Percentiles rank a stretch among this genome's conserved stretches.
Evolutionary conservation across 2,888 invertebrate genomes (phyloP).

Genomic region (Eupithecia exiguata): DNA sequence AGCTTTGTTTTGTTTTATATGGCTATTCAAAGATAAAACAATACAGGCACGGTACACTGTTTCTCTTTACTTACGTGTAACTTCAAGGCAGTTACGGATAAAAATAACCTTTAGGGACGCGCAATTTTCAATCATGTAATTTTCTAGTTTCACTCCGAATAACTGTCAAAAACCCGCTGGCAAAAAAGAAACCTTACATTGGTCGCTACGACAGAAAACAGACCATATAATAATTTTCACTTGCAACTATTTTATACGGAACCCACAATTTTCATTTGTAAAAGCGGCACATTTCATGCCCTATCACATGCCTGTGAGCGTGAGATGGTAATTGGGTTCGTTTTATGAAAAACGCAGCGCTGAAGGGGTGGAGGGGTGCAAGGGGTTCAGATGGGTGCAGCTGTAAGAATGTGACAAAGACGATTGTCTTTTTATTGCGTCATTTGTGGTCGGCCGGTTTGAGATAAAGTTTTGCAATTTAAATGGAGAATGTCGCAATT

Average conservation of each 20-base stretch:
- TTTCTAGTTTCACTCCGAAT: too few relatives aligned
- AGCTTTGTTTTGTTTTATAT: neutral
- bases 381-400: slow-evolving; percentile 10
- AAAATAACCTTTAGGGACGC: too few relatives aligned
- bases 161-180: too few relatives aligned
- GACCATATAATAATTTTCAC: neutral
- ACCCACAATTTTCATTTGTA: slow-evolving; percentile 6
- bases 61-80: neutral
- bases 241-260: slow-evolving; percentile 9
- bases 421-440: slow-evolving; percentile 20
- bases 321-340: slow-evolving; percentile 54
- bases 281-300: neutral
- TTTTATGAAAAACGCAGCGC: slow-evolving; percentile 52
- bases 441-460: slow-evolving; percentile 18
- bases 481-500: neutral
- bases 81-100: too few relatives aligned
- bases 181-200: too few relatives aligned
- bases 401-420: slow-evolving; percentile 25
- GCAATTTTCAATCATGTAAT: too few relatives aligned
- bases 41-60: neutral
- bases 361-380: slow-evolving; percentile 8
- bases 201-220: too few relatives aligned
- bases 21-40: neutral
- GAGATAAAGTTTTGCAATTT: slow-evolving; percentile 2
- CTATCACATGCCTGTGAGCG: slow-evolving; percentile 22